Evolutionary conservation across 2,797 vertebrate species (phyloP).

Genomic region (Eulemur coronatus): DNA sequence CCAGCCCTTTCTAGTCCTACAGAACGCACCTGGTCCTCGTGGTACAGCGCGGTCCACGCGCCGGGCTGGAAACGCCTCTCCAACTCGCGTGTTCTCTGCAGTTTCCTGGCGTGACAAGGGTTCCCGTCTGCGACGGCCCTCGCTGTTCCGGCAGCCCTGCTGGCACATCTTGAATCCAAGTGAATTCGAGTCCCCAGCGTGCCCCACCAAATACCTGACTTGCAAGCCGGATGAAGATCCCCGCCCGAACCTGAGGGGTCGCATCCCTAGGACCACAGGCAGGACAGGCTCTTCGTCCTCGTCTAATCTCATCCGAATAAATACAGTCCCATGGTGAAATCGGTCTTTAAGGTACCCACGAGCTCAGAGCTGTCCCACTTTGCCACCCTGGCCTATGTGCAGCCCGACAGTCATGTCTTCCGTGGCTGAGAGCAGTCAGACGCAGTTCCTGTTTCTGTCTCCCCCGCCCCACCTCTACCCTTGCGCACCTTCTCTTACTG

Average conservation of each 20-base stretch:
- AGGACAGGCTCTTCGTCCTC: neutral
- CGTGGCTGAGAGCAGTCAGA: neutral
- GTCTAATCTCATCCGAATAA: neutral
- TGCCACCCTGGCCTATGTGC: neutral
- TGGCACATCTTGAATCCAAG: neutral
- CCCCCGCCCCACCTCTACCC: neutral
- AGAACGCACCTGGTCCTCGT: neutral
- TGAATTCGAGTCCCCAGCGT: neutral
- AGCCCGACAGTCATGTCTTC: neutral
- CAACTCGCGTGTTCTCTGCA: neutral
- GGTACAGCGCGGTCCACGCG: neutral
- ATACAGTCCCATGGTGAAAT: neutral
- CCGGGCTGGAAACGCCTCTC: neutral
- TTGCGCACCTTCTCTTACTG: neutral
- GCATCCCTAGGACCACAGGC: neutral
- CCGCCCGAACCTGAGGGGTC: neutral
- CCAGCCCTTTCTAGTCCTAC: too few species aligned
- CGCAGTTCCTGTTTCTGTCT: neutral
- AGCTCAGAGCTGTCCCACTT: neutral
- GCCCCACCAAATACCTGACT: neutral
- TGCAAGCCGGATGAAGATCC: neutral
- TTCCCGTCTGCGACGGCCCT: neutral
- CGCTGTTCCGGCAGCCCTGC: neutral
- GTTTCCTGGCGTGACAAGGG: neutral
- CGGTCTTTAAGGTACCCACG: neutral